Conservation (phyloP, 2,888 invertebrate genomes). For the Apodemia duryi region DNA sequence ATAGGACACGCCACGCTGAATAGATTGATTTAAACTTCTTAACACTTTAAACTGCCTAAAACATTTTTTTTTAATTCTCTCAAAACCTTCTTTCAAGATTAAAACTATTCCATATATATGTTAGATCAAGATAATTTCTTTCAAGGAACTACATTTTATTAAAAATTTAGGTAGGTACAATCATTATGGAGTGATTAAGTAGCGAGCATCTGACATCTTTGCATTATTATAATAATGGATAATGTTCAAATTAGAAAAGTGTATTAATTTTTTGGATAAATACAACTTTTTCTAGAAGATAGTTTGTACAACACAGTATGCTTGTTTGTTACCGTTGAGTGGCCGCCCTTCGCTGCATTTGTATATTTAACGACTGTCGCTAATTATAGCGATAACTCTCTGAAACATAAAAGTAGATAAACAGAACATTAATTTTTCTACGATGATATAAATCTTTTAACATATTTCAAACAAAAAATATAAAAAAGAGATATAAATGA, state of each 20-base stretch:
- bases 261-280: not conserved
- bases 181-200: not conserved
- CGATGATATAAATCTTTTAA: too few species aligned
- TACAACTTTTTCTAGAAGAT: not conserved
- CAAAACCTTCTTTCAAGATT: too few species aligned
- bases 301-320: not conserved
- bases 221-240: not conserved
- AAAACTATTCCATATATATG: too few species aligned
- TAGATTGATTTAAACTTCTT: conserved; percentile 59
- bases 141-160: too few species aligned
- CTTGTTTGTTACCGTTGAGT: conserved; percentile 2
- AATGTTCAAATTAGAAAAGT: not conserved
- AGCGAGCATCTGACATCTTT: not conserved
- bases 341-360: not conserved
- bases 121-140: too few species aligned
- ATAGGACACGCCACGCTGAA: conserved; percentile 53
- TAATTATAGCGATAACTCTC: not conserved
- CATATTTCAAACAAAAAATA: too few species aligned
- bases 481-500: too few species aligned
- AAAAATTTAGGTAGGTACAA: too few species aligned
- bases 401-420: not conserved
- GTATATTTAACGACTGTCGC: conserved; percentile 20
- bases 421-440: not conserved
- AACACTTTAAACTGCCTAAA: conserved; percentile 12
- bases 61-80: not conserved